phyloP scores from a whole-genome alignment of 1,140 invertebrate species.

The Scaptomyza graminum region DNA sequence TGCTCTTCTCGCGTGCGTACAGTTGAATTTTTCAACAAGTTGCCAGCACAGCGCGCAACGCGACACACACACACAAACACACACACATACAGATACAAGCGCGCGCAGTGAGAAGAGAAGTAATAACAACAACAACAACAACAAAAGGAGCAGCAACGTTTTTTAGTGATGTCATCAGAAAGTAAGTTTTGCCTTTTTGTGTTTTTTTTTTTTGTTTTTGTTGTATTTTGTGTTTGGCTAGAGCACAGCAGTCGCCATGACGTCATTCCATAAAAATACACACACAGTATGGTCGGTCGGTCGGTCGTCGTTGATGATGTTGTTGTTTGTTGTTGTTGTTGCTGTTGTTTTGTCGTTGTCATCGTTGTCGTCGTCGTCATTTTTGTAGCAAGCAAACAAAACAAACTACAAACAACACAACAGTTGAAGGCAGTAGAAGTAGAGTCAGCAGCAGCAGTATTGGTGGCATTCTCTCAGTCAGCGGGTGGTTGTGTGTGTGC shows the following conservation, averaged over 20 bases:
- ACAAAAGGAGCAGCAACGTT: conserved; percentile 63
- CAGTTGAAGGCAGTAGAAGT: conserved; percentile 31
- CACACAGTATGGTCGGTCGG: conserved; percentile 53
- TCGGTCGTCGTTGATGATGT: conserved; percentile 30
- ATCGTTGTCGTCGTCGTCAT: conserved; percentile 38
- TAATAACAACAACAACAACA: conserved; percentile 41
- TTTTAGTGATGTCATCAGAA: conserved; percentile 83
- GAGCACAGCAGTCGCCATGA: conserved; percentile 70
- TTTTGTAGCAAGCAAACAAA: conserved; percentile 54
- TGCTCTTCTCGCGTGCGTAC: conserved; percentile 41
- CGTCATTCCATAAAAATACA: conserved; percentile 81
- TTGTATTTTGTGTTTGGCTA: conserved; percentile 16
- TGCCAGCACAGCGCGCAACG: conserved; percentile 56
- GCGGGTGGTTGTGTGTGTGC: conserved; percentile 13
- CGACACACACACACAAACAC: conserved; percentile 24
- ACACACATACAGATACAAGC: conserved; percentile 1
- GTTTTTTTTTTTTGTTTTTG: conserved; percentile 39
- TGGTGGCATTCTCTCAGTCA: conserved; percentile 25
- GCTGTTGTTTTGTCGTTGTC: conserved; percentile 38
- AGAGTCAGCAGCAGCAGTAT: conserved; percentile 16
- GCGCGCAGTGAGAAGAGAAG: conserved; percentile 37
- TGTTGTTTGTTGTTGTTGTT: conserved; percentile 38
- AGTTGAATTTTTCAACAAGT: conserved; percentile 60
- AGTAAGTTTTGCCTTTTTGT: conserved; percentile 74
- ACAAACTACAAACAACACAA: conserved; percentile 59